phyloP scores from a whole-genome alignment of 2,888 invertebrate species.

The Psylliodes chrysocephalus region DNA sequence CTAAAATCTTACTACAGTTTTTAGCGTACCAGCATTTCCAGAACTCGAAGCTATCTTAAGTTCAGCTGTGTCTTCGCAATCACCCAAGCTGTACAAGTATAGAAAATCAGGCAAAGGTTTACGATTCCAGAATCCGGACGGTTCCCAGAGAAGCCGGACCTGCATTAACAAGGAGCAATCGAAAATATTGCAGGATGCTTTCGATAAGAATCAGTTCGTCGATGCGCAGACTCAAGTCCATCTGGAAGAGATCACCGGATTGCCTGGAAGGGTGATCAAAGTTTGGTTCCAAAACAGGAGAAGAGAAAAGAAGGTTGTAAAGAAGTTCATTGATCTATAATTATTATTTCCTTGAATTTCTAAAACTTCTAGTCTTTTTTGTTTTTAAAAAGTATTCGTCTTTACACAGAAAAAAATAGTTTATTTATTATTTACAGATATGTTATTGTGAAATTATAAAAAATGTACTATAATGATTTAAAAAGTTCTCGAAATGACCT shows the following conservation, averaged over 20 bases:
- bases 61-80: neutral
- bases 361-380: no score
- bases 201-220: slow-evolving; percentile 38
- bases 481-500: no score
- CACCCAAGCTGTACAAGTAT: slow-evolving; percentile 38
- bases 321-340: slow-evolving; percentile 15
- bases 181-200: slow-evolving; percentile 36
- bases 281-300: slow-evolving; percentile 44
- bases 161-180: slow-evolving; percentile 40
- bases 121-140: slow-evolving; percentile 12
- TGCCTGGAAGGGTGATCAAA: slow-evolving; percentile 36
- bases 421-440: no score
- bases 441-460: no score
- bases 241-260: slow-evolving; percentile 34
- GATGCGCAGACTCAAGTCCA: slow-evolving; percentile 30
- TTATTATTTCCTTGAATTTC: neutral
- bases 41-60: slow-evolving; percentile 27
- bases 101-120: slow-evolving; percentile 34
- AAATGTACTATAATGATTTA: no score
- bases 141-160: slow-evolving; percentile 33
- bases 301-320: slow-evolving; percentile 34
- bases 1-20: slow-evolving; percentile 30
- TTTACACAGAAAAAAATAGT: no score
- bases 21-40: slow-evolving; percentile 32
- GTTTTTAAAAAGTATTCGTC: no score